These are phyloP conservation scores for Orchesella cincta DNA, from an alignment of 1,140 invertebrate genomes.

Conservation along the genomic window DNA sequence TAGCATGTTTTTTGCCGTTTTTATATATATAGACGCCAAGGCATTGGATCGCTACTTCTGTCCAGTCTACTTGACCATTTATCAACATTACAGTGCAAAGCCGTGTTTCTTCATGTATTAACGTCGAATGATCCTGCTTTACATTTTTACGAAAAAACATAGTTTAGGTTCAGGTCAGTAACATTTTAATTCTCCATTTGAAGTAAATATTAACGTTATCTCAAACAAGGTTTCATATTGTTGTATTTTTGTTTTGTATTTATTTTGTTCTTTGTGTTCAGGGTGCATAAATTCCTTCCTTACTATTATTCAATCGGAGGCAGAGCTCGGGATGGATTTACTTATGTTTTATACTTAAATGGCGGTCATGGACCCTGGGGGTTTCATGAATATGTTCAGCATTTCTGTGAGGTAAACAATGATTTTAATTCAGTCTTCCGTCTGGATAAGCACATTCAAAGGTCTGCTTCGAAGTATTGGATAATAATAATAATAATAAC, in stretches of 20 bases:
- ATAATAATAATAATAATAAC: too few species aligned
- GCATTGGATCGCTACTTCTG: conserved; percentile 88
- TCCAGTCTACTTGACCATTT: conserved; percentile 84
- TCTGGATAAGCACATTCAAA: too few species aligned
- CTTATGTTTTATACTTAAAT: conserved; percentile 95
- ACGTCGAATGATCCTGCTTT: conserved; percentile 92
- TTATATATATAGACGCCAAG: conserved; percentile 79
- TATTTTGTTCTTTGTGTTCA: conserved; percentile 58
- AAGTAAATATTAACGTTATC: conserved; percentile 31
- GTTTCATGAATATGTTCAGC: conserved; percentile 53
- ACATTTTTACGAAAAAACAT: conserved; percentile 89
- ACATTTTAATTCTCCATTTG: neutral
- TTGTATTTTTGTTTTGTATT: conserved; percentile 54
- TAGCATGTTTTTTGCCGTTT: too few species aligned
- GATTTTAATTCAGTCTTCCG: neutral
- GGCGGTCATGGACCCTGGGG: conserved; percentile 92
- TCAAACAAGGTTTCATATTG: conserved; percentile 33
- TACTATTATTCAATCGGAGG: conserved; percentile 96
- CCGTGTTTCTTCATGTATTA: conserved; percentile 92
- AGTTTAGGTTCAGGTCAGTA: conserved; percentile 63
- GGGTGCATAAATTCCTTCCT: conserved; percentile 87
- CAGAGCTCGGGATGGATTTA: conserved; percentile 90
- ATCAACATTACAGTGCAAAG: conserved; percentile 76
- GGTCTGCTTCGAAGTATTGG: too few species aligned
- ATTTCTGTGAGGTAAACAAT: conserved; percentile 46